Percentiles rank a stretch among this genome's conserved stretches.
Evolutionary conservation across 2,888 invertebrate species (phyloP).

Genomic region (Cabera pusaria): DNA sequence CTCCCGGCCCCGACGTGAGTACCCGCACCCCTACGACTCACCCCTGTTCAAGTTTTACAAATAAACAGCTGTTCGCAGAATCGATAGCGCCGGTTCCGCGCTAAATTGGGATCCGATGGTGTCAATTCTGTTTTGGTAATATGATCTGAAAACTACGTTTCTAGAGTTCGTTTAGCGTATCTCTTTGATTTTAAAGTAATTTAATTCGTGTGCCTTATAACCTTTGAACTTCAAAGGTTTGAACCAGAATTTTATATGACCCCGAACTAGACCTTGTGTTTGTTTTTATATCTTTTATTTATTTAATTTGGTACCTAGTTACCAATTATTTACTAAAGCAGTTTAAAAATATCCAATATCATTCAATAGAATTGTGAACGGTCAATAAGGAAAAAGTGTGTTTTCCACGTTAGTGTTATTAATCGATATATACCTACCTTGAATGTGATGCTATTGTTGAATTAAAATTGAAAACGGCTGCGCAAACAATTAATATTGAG

Average conservation of each 20-base stretch:
- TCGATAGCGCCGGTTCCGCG: constrained; percentile 62
- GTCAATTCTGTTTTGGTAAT: constrained; percentile 51
- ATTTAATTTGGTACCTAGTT: too few species aligned
- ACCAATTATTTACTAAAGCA: too few species aligned
- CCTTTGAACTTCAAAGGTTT: too few species aligned
- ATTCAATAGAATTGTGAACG: too few species aligned
- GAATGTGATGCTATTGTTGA: too few species aligned
- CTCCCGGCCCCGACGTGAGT: constrained; percentile 64
- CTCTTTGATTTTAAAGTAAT: too few species aligned
- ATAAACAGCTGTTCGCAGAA: constrained; percentile 79
- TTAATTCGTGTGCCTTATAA: too few species aligned
- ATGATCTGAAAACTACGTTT: constrained; percentile 48
- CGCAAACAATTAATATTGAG: constrained; percentile 17
- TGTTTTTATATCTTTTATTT: not conserved
- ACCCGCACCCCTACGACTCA: constrained; percentile 41
- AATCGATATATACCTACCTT: too few species aligned
- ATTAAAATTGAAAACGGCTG: constrained; percentile 13
- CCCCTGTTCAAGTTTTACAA: constrained; percentile 63
- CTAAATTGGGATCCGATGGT: constrained; percentile 68
- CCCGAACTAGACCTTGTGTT: constrained; percentile 13
- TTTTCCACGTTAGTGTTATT: too few species aligned
- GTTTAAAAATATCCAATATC: too few species aligned
- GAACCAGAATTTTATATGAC: constrained; percentile 17
- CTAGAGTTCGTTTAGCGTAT: too few species aligned
- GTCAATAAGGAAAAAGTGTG: too few species aligned